Evolutionary conservation across 2,113 vertebrate genomes (phyloP).

Genomic region (Uria lomvia): DNA sequence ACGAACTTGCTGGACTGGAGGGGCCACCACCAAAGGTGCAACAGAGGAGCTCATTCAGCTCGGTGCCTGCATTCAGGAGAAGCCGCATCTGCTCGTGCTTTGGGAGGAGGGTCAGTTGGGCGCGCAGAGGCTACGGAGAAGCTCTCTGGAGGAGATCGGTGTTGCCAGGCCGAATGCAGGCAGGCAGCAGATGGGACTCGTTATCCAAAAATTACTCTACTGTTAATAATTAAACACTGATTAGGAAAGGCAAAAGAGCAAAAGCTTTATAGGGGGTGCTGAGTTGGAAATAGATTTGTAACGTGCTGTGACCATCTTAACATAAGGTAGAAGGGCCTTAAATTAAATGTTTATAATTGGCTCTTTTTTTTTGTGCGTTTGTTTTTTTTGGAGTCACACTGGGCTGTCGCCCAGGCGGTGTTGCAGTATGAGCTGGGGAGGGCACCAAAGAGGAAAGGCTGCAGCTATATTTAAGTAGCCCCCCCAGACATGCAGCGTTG

Average conservation of each 20-base stretch:
- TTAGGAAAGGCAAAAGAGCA: neutral
- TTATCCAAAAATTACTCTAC: neutral
- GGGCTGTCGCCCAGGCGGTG: neutral
- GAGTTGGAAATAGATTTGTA: neutral
- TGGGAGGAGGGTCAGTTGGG: neutral
- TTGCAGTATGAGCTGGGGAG: neutral
- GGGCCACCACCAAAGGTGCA: neutral
- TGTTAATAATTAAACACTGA: slow-evolving; percentile 2
- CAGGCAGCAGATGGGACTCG: neutral
- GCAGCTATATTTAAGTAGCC: neutral
- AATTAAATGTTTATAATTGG: neutral
- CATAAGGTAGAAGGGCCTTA: neutral
- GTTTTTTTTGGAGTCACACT: neutral
- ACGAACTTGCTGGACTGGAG: neutral
- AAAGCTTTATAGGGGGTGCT: neutral
- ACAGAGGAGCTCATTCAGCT: neutral
- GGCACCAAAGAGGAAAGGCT: neutral
- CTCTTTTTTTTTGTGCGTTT: neutral
- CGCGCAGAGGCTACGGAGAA: neutral
- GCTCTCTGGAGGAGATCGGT: neutral
- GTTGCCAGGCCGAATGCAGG: neutral
- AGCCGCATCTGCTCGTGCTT: neutral
- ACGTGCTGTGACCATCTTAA: neutral
- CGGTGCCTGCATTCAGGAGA: neutral
- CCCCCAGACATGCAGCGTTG: fast-evolving